Evolutionary conservation across 2,888 invertebrate species (phyloP).

Genomic region (Leptopilina myrica): DNA sequence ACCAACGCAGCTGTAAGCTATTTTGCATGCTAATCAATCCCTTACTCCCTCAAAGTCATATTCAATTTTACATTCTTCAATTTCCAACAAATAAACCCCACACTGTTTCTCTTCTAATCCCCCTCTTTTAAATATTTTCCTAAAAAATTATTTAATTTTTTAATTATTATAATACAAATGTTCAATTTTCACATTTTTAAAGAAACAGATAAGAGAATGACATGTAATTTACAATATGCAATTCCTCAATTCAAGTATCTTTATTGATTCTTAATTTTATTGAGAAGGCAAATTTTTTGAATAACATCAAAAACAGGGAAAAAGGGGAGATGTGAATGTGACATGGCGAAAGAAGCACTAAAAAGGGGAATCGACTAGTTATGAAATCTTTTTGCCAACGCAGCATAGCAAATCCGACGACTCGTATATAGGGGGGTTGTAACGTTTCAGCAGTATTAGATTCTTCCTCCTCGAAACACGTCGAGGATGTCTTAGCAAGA

Average conservation of each 20-base stretch:
- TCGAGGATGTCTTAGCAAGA: slow-evolving; percentile 44
- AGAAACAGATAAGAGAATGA: no score
- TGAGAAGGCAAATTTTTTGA: background rate
- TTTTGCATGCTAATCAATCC: slow-evolving; percentile 57
- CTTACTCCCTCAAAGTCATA: slow-evolving; percentile 35
- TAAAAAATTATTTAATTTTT: no score
- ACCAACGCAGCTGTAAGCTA: slow-evolving; percentile 36
- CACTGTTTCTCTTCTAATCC: no score
- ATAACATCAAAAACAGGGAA: background rate
- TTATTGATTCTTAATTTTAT: no score
- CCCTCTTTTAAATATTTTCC: no score
- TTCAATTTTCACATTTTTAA: no score
- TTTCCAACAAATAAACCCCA: no score
- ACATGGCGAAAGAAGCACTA: slow-evolving; percentile 47
- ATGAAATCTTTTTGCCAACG: slow-evolving; percentile 57
- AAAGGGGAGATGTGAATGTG: background rate
- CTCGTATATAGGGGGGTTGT: slow-evolving; percentile 46
- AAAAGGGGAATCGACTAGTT: slow-evolving; percentile 52
- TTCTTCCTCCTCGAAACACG: slow-evolving; percentile 56
- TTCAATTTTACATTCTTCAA: no score
- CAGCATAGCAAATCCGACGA: slow-evolving; percentile 47
- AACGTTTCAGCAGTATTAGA: slow-evolving; percentile 63
- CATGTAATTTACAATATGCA: no score
- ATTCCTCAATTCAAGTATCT: no score
- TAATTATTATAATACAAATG: no score